Percentiles rank a stretch among this genome's conserved stretches.
phyloP scores from a whole-genome alignment of 2,797 vertebrate species.

The Acanthiza pusilla region DNA sequence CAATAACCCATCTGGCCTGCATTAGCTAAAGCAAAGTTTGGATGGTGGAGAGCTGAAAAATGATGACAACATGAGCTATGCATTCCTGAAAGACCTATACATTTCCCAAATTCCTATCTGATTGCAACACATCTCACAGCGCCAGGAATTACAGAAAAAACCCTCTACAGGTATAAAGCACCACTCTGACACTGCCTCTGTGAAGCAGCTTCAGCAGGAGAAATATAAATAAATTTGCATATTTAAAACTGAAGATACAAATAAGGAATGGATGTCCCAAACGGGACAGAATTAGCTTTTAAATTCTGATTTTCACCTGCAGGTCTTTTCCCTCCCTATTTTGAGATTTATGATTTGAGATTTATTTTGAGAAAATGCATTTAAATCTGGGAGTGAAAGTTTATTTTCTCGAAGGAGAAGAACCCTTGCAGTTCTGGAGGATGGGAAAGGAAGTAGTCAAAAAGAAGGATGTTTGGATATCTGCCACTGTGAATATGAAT shows the following conservation, averaged over 20 bases:
- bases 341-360: neutral
- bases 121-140: neutral
- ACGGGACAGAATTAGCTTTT: neutral
- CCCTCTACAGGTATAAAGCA: neutral
- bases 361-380: neutral
- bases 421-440: neutral
- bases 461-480: neutral
- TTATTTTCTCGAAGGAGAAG: neutral
- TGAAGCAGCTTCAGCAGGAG: neutral
- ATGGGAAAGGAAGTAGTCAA: slow-evolving; percentile 22
- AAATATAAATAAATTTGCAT: neutral
- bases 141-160: neutral
- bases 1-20: neutral
- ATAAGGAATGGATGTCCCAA: neutral
- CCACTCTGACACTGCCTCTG: neutral
- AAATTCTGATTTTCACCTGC: neutral
- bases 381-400: neutral
- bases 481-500: neutral
- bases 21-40: neutral
- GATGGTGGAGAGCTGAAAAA: neutral
- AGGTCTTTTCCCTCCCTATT: neutral
- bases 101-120: slow-evolving; percentile 3
- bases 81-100: neutral
- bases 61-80: neutral
- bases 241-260: neutral